These are phyloP conservation scores for Tokudaia muenninki DNA, from an alignment of 2,797 vertebrate species.

Conservation along the genomic window DNA sequence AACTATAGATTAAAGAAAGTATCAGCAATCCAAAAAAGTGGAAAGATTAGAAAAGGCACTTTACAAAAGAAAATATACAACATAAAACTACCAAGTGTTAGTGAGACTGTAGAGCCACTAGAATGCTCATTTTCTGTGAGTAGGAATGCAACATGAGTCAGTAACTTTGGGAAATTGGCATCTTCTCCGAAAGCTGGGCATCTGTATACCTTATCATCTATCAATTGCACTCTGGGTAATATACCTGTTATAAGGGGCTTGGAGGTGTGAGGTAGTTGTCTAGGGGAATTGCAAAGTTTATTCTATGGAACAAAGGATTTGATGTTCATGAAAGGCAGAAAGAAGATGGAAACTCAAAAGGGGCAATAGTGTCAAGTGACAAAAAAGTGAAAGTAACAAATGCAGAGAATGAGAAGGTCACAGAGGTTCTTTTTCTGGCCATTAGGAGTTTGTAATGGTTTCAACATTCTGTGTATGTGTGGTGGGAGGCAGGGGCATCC, in stretches of 20 bases:
- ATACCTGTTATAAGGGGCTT: not conserved
- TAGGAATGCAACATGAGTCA: not conserved
- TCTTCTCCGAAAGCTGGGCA: not conserved
- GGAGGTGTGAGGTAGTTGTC: not conserved
- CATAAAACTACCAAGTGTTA: not conserved
- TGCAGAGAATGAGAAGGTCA: too few relatives aligned
- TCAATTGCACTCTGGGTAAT: too few relatives aligned
- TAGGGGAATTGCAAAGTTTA: not conserved
- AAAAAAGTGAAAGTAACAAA: not conserved
- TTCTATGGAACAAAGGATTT: not conserved
- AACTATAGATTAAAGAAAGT: not conserved
- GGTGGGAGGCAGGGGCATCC: not conserved
- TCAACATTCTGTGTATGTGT: not conserved
- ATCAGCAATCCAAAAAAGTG: not conserved
- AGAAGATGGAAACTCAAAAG: not conserved
- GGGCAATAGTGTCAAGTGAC: not conserved
- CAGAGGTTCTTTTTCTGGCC: not conserved
- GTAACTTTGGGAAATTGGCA: not conserved
- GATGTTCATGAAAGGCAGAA: not conserved
- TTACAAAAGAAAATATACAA: not conserved
- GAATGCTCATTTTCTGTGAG: rapidly evolving
- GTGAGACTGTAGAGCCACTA: not conserved
- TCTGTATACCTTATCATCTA: not conserved
- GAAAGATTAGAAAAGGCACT: not conserved
- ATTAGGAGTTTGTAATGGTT: not conserved